Conservation (phyloP, 2,888 invertebrate species). For the Conus canariensis region DNA sequence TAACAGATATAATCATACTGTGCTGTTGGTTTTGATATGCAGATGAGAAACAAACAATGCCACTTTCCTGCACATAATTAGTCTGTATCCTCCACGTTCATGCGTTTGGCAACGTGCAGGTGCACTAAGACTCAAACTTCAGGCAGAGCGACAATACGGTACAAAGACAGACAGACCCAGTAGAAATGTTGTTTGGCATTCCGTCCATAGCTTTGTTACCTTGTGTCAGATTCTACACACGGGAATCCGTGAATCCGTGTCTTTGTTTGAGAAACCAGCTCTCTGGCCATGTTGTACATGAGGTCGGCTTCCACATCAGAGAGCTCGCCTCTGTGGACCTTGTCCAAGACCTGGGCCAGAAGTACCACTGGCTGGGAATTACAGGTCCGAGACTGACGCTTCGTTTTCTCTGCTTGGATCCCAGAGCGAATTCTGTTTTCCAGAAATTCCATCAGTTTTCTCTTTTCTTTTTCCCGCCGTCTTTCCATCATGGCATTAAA, state of each 20-base stretch:
- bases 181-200: no score
- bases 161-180: no score
- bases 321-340: neutral
- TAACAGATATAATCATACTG: no score
- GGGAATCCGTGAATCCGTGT: neutral
- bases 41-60: no score
- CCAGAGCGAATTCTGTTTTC: conserved; percentile 14
- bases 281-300: neutral
- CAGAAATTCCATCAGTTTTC: conserved; percentile 4
- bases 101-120: no score
- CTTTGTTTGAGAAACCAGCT: neutral
- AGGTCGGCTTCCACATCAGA: neutral
- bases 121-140: no score
- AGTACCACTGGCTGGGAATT: neutral
- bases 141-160: no score
- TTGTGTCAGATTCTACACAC: neutral
- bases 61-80: no score
- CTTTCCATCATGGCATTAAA: conserved; percentile 4
- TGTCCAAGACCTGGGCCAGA: neutral
- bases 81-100: no score
- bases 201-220: neutral
- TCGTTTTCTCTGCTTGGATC: neutral
- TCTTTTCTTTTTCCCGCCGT: neutral
- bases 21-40: no score
- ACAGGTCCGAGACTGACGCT: neutral